A percentile compares a stretch with the other conserved stretches of the same genome.
Evolutionary conservation across 2,888 invertebrate species (phyloP).

Genomic region (Andrena hattorfiana): DNA sequence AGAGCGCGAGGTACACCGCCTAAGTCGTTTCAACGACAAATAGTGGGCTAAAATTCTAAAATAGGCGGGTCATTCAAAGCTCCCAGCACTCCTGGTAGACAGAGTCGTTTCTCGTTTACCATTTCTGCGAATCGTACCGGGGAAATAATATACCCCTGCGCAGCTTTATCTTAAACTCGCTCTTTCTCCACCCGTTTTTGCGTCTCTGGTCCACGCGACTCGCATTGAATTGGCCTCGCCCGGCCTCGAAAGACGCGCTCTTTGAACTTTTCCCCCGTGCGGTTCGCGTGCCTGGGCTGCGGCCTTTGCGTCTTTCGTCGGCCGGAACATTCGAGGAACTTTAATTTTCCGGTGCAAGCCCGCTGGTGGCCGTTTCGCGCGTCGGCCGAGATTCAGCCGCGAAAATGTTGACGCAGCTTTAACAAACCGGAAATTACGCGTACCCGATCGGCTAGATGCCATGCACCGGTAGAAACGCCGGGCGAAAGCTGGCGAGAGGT

Average conservation of each 20-base stretch:
- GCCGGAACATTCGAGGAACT: conserved; percentile 61
- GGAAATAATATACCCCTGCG: conserved; percentile 2
- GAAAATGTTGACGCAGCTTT: conserved; percentile 43
- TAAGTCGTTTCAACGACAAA: not conserved
- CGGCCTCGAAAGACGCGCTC: not conserved
- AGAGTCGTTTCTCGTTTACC: not conserved
- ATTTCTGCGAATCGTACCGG: not conserved
- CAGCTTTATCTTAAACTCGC: conserved; percentile 13
- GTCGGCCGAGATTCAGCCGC: not conserved
- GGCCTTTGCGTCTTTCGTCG: conserved; percentile 42
- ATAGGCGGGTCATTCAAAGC: not conserved
- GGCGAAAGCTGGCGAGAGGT: conserved; percentile 21
- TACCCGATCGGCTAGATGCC: conserved; percentile 35
- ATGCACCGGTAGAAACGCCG: conserved; percentile 1
- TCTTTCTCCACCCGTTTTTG: not conserved
- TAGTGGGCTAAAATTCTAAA: not conserved
- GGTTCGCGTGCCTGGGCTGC: not conserved
- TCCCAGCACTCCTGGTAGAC: not conserved
- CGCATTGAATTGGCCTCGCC: not conserved
- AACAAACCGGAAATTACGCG: conserved; percentile 56
- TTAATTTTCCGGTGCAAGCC: conserved; percentile 73
- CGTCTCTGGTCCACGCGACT: not conserved
- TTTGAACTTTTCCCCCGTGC: not conserved
- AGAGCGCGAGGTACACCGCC: not conserved
- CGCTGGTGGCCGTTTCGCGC: conserved; percentile 25